These are phyloP conservation scores for Channa striata DNA, from an alignment of 2,797 vertebrate species.

Conservation along the genomic window DNA sequence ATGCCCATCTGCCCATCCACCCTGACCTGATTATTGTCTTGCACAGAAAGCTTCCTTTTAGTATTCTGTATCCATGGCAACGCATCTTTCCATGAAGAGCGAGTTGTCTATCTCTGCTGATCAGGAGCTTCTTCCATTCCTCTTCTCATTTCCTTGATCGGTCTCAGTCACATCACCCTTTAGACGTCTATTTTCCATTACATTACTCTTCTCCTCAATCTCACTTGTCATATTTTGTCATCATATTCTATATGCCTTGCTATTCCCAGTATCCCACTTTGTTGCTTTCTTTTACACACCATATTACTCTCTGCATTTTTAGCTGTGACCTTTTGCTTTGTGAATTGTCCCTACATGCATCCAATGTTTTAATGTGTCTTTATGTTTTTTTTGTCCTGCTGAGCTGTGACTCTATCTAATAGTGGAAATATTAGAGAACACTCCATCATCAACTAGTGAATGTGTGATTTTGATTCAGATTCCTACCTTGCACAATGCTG, in stretches of 20 bases:
- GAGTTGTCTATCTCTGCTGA: constrained; percentile 69
- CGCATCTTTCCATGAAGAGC: constrained; percentile 64
- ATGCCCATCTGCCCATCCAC: constrained; percentile 61
- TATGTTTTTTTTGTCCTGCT: constrained; percentile 26
- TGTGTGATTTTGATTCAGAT: constrained; percentile 30
- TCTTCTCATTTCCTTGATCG: constrained; percentile 41
- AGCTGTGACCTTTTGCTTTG: constrained; percentile 21
- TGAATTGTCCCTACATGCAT: constrained; percentile 7
- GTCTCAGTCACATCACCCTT: constrained; percentile 30
- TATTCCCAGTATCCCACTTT: background rate
- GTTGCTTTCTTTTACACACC: background rate
- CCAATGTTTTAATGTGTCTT: background rate
- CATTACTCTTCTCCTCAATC: constrained; percentile 31
- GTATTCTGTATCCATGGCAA: constrained; percentile 83
- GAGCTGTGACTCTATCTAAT: constrained; percentile 24
- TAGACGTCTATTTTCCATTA: constrained; percentile 57
- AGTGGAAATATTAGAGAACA: constrained; percentile 25
- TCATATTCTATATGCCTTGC: constrained; percentile 20
- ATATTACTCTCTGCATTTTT: constrained; percentile 6
- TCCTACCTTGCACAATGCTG: constrained; percentile 15
- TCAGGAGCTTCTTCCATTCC: constrained; percentile 57
- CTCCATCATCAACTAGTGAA: constrained; percentile 17
- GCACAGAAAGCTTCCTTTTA: constrained; percentile 74
- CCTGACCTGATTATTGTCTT: constrained; percentile 79
- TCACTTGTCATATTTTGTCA: constrained; percentile 9